These are phyloP conservation scores for Amazona vittata DNA, from an alignment of 2,113 vertebrate genomes.

Conservation along the genomic window DNA sequence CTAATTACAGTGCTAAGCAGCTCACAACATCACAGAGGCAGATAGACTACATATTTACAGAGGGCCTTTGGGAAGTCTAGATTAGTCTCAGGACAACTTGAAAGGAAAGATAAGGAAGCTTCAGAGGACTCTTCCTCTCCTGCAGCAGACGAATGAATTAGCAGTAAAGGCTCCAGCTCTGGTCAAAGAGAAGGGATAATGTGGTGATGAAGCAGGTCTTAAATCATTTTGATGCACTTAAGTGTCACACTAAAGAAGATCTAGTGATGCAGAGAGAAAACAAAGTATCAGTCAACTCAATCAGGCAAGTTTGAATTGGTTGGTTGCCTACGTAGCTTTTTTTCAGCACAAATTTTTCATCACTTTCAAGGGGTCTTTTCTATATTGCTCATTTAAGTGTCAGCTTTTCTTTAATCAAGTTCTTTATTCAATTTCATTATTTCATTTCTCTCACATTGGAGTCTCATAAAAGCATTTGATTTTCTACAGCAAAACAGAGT, in stretches of 20 bases:
- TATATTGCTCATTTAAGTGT: neutral
- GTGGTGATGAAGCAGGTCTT: slow-evolving; percentile 37
- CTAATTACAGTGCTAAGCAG: neutral
- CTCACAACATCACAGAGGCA: neutral
- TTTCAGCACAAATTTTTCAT: neutral
- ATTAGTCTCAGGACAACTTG: slow-evolving; percentile 19
- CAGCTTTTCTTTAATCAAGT: neutral
- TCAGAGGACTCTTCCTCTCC: slow-evolving; percentile 37
- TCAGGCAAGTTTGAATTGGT: neutral
- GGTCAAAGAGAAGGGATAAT: slow-evolving; percentile 53
- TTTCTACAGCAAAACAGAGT: neutral
- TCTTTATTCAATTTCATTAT: neutral
- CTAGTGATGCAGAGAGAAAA: slow-evolving; percentile 1
- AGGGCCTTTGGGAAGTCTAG: neutral
- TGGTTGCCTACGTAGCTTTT: rapidly evolving
- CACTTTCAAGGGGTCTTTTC: neutral
- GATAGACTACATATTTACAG: neutral
- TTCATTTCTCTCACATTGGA: neutral
- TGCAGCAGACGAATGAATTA: slow-evolving; percentile 36
- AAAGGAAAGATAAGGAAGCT: slow-evolving; percentile 63
- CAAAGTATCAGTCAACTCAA: neutral
- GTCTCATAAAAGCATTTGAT: neutral
- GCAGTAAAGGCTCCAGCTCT: slow-evolving; percentile 42
- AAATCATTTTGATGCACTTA: slow-evolving; percentile 53
- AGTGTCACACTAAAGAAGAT: slow-evolving; percentile 18